These are phyloP conservation scores for Cryptops parisi DNA, from an alignment of 2,888 invertebrate species.

Conservation along the genomic window DNA sequence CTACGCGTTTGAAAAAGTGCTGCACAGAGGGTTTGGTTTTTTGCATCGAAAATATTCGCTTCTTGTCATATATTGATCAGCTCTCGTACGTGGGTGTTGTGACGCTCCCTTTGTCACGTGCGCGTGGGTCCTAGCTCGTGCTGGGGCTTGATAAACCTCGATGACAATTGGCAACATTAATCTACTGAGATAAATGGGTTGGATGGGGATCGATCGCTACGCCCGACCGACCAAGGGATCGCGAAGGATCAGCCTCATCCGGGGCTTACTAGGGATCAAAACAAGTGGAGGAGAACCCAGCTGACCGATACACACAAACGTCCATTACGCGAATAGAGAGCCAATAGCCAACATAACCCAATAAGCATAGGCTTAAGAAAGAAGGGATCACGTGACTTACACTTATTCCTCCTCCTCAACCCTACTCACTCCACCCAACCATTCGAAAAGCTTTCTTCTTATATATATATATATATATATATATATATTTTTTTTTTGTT, in stretches of 20 bases:
- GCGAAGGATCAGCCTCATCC: constrained; percentile 14
- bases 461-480: too few species aligned
- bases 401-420: too few species aligned
- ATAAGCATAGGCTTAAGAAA: constrained; percentile 1
- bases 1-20: too few species aligned
- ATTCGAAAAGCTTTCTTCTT: too few species aligned
- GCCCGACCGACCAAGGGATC: not conserved
- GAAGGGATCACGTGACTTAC: not conserved
- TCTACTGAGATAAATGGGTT: constrained; percentile 14
- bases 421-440: too few species aligned
- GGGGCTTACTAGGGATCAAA: constrained; percentile 13
- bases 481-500: too few species aligned
- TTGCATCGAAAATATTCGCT: too few species aligned
- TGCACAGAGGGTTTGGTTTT: too few species aligned
- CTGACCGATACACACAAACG: constrained; percentile 10
- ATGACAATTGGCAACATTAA: constrained; percentile 16
- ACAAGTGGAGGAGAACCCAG: constrained; percentile 8
- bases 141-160: constrained; percentile 15
- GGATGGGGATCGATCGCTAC: constrained; percentile 8
- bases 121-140: constrained; percentile 8
- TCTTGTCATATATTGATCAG: too few species aligned
- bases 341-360: constrained; percentile 10
- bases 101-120: constrained; percentile 15
- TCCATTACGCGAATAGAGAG: constrained; percentile 10
- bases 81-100: too few species aligned